Evolutionary conservation across 2,888 invertebrate genomes (phyloP).

Genomic region (Pseudanteris insignis): DNA sequence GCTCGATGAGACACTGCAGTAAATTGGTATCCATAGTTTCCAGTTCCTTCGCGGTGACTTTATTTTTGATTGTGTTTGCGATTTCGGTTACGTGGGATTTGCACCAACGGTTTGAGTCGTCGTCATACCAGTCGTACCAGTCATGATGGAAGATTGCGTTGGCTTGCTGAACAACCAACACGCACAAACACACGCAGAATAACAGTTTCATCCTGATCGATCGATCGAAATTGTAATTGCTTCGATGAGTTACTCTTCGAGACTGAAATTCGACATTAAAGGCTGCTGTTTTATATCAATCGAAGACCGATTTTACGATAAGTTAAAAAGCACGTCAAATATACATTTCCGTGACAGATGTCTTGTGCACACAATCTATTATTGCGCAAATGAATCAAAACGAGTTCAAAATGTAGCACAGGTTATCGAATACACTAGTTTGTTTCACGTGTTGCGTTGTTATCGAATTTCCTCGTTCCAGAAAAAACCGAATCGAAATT

Average conservation of each 20-base stretch:
- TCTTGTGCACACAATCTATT: slow-evolving; percentile 19
- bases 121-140: slow-evolving; percentile 20
- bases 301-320: slow-evolving; percentile 19
- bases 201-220: slow-evolving; percentile 17
- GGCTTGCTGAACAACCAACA: slow-evolving; percentile 7
- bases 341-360: slow-evolving; percentile 23
- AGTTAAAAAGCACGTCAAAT: slow-evolving; percentile 10
- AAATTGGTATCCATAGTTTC: slow-evolving; percentile 9
- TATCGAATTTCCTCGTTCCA: too few species aligned
- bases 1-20: slow-evolving; percentile 14
- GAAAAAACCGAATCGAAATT: too few species aligned
- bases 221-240: neutral
- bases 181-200: slow-evolving; percentile 2
- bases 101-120: slow-evolving; percentile 16
- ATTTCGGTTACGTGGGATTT: slow-evolving; percentile 1
- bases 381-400: slow-evolving; percentile 27
- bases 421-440: too few species aligned
- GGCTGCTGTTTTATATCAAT: slow-evolving; percentile 24
- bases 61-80: neutral
- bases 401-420: too few species aligned
- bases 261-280: slow-evolving; percentile 5
- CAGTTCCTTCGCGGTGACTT: slow-evolving; percentile 9
- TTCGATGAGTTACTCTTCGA: slow-evolving; percentile 1
- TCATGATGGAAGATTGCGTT: slow-evolving; percentile 20
- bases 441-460: neutral